Conservation (phyloP, 1,140 invertebrate genomes). For the Belonocnema kinseyi region DNA sequence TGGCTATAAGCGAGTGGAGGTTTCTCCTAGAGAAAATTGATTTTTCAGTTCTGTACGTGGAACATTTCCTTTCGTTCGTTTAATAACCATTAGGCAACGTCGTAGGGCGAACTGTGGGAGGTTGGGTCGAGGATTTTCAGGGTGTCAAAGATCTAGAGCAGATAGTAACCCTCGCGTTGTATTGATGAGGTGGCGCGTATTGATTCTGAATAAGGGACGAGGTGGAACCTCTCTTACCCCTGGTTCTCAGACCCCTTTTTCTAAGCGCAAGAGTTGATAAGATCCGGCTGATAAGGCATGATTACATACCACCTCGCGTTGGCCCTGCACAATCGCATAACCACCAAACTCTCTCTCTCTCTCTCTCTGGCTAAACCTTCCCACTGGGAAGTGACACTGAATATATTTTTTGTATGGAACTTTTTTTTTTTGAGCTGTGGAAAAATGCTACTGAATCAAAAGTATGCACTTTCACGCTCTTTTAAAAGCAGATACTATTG, state of each 20-base stretch:
- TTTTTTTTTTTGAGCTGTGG: too few relatives aligned
- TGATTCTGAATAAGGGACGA: conserved; percentile 59
- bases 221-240: conserved; percentile 43
- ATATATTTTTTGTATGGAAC: neutral
- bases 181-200: conserved; percentile 67
- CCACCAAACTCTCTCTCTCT: conserved; percentile 48
- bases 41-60: neutral
- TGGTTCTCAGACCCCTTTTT: conserved; percentile 57
- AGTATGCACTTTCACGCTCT: too few relatives aligned
- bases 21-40: neutral
- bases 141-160: conserved; percentile 69
- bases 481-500: too few relatives aligned
- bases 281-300: conserved; percentile 72
- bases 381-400: neutral
- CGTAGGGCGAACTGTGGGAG: conserved; percentile 41
- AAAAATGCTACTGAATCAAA: too few relatives aligned
- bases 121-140: conserved; percentile 55
- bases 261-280: conserved; percentile 59
- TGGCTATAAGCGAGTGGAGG: neutral
- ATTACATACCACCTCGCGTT: conserved; percentile 59
- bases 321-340: conserved; percentile 40
- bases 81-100: conserved; percentile 69
- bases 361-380: conserved; percentile 44
- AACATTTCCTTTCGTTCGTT: conserved; percentile 43
- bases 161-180: conserved; percentile 53